Conservation (phyloP, 2,888 invertebrate genomes). For the Keiferia lycopersicella region DNA sequence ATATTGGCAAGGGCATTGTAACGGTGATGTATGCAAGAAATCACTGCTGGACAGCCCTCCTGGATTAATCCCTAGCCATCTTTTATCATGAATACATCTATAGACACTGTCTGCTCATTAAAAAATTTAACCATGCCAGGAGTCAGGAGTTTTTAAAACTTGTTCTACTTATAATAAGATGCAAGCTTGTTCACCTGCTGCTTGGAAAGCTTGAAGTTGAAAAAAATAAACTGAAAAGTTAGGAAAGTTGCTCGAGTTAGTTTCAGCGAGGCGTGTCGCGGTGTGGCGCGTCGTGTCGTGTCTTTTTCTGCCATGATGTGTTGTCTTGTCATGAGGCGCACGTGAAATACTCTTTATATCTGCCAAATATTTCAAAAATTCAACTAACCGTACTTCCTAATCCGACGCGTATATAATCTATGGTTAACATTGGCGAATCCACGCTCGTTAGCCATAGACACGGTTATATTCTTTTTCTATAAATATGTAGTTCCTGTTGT, state of each 20-base stretch:
- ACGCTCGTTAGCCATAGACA: no score
- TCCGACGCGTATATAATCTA: no score
- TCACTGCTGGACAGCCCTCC: no score
- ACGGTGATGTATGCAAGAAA: no score
- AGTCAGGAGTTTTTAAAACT: neutral
- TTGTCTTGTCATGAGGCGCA: neutral
- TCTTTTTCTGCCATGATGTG: neutral
- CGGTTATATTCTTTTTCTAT: no score
- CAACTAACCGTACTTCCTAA: no score
- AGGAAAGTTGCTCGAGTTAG: neutral
- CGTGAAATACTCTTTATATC: no score
- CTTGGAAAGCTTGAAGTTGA: neutral
- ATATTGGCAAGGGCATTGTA: no score
- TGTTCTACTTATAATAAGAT: constrained; percentile 8
- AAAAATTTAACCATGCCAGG: constrained; percentile 2
- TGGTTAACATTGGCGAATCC: no score
- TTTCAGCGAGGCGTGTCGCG: neutral
- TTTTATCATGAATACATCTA: neutral
- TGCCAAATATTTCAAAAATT: no score
- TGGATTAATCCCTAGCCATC: no score
- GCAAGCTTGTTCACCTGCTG: neutral
- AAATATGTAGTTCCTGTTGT: no score
- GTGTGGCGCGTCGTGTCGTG: neutral
- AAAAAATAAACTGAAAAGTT: constrained; percentile 5
- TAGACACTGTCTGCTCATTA: constrained; percentile 2